Evolutionary conservation across 1,140 invertebrate species (phyloP).

Genomic region (Hirudo medicinalis): DNA sequence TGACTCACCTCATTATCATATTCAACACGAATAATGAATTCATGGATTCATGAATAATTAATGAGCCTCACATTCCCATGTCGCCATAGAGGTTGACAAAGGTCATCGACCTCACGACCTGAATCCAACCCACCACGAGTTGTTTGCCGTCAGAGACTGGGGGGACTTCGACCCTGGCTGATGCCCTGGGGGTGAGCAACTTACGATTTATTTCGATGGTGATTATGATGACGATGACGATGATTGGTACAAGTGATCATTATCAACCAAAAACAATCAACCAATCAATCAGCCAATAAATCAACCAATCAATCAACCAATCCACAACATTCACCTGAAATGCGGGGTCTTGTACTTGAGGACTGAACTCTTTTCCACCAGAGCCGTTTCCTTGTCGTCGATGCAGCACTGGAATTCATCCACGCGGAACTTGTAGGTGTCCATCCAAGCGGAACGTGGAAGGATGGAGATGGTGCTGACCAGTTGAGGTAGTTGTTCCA

Average conservation of each 20-base stretch:
- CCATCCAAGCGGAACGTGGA: too few relatives aligned
- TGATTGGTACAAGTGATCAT: too few relatives aligned
- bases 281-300: too few relatives aligned
- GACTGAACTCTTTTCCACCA: background rate
- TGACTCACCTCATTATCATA: too few relatives aligned
- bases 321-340: constrained; percentile 7
- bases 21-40: background rate
- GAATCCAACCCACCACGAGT: constrained; percentile 40
- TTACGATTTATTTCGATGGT: too few relatives aligned
- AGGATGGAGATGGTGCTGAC: too few relatives aligned
- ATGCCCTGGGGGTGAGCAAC: constrained; percentile 27
- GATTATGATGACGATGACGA: too few relatives aligned
- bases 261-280: too few relatives aligned
- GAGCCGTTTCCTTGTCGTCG: background rate
- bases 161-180: constrained; percentile 35
- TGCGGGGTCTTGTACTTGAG: constrained; percentile 1
- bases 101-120: constrained; percentile 38
- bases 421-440: background rate
- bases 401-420: background rate
- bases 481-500: too few relatives aligned
- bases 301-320: background rate
- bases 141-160: constrained; percentile 30
- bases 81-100: constrained; percentile 39
- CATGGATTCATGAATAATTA: background rate
- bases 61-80: constrained; percentile 36